phyloP scores from a whole-genome alignment of 2,888 invertebrate genomes.

The Dicycla oo region DNA sequence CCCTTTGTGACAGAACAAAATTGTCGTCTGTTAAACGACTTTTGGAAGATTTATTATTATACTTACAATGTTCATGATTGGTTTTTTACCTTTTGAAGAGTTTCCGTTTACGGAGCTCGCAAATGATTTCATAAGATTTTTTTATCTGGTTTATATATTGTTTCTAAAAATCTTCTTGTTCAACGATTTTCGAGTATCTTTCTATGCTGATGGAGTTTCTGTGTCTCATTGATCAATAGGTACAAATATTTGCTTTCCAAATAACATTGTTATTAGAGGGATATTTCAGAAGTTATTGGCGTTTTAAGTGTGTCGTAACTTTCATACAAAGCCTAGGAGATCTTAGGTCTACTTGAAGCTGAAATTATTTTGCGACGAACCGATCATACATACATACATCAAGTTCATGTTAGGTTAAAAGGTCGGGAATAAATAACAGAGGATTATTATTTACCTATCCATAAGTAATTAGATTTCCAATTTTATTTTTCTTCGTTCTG shows the following conservation, averaged over 20 bases:
- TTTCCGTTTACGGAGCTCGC: neutral
- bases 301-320: constrained; percentile 37
- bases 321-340: constrained; percentile 26
- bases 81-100: neutral
- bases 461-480: constrained; percentile 28
- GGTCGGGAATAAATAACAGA: constrained; percentile 17
- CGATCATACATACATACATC: constrained; percentile 22
- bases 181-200: neutral
- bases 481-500: constrained; percentile 14
- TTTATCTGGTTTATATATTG: neutral
- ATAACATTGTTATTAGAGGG: constrained; percentile 20
- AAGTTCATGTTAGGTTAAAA: constrained; percentile 17
- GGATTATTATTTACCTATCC: constrained; percentile 14
- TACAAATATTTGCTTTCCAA: neutral
- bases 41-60: constrained; percentile 6
- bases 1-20: constrained; percentile 42
- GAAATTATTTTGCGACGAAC: constrained; percentile 23
- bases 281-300: constrained; percentile 32
- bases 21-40: constrained; percentile 33
- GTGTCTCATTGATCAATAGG: neutral
- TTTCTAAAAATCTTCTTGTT: neutral
- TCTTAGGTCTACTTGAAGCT: neutral
- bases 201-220: neutral
- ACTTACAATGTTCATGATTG: constrained; percentile 3
- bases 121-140: neutral